phyloP scores from a whole-genome alignment of 2,113 vertebrate species.

The Craseonycteris thonglongyai region DNA sequence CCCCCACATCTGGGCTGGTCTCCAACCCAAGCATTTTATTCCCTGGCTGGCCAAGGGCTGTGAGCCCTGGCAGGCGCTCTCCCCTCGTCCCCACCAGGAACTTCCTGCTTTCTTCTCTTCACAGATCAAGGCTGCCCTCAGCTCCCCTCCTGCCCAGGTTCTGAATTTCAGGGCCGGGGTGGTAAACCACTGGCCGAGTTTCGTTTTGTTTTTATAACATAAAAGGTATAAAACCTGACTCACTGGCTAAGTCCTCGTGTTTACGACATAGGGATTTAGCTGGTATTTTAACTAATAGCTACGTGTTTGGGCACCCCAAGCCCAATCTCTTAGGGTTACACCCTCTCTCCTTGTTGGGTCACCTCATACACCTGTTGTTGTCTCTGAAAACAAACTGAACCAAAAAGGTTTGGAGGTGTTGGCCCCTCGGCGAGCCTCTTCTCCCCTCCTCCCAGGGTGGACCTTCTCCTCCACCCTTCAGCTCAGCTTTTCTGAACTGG shows the following conservation, averaged over 20 bases:
- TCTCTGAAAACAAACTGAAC: slow-evolving; percentile 71
- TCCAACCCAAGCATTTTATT: slow-evolving; percentile 22
- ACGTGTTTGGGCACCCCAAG: slow-evolving; percentile 78
- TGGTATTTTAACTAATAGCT: slow-evolving; percentile 77
- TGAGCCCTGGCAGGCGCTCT: neutral
- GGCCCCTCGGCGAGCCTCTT: slow-evolving; percentile 16
- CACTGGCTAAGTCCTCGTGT: slow-evolving; percentile 75
- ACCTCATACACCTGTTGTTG: slow-evolving; percentile 66
- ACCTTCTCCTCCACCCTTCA: slow-evolving; percentile 41
- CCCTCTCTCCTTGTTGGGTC: slow-evolving; percentile 77
- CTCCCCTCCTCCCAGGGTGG: slow-evolving; percentile 38
- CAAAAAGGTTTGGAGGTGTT: slow-evolving; percentile 18
- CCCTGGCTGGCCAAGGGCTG: neutral
- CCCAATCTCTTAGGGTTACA: slow-evolving; percentile 70
- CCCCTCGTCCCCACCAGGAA: neutral
- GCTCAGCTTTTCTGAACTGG: slow-evolving; percentile 46
- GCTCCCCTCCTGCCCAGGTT: neutral
- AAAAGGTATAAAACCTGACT: slow-evolving; percentile 66
- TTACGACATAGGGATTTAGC: slow-evolving; percentile 80
- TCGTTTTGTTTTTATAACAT: slow-evolving; percentile 67
- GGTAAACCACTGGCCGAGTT: slow-evolving; percentile 46
- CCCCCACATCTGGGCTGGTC: neutral
- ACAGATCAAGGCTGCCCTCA: neutral
- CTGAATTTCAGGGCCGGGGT: neutral
- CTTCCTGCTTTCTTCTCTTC: neutral